Evolutionary conservation across 2,888 invertebrate genomes (phyloP).

Genomic region (Pimpla rufipes): DNA sequence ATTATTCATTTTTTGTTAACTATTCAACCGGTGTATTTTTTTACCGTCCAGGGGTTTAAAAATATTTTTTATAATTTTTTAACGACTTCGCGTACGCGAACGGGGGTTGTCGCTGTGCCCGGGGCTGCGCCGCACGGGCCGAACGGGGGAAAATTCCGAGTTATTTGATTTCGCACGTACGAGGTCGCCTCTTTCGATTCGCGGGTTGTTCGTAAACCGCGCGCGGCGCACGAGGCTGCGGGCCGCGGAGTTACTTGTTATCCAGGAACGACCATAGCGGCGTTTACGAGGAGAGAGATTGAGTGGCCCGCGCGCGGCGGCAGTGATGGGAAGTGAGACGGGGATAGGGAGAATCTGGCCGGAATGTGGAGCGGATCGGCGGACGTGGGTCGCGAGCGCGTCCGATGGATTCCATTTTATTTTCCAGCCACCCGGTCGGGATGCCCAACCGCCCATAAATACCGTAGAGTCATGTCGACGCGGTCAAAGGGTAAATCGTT

Average conservation of each 20-base stretch:
- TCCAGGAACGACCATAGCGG: conserved; percentile 9
- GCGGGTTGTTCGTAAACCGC: neutral
- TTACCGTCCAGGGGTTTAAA: neutral
- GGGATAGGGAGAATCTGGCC: neutral
- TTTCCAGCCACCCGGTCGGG: conserved; percentile 34
- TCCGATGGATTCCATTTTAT: conserved; percentile 64
- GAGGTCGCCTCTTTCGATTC: conserved; percentile 30
- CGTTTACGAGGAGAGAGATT: conserved; percentile 10
- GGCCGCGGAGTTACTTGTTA: neutral
- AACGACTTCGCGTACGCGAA: neutral
- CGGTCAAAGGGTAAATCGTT: conserved; percentile 63
- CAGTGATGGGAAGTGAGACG: conserved; percentile 5
- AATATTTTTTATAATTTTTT: neutral
- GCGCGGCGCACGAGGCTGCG: neutral
- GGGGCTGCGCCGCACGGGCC: too few species aligned
- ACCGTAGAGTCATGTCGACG: conserved; percentile 50
- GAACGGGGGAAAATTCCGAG: conserved; percentile 4
- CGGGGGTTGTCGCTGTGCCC: too few species aligned
- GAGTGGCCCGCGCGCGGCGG: too few species aligned
- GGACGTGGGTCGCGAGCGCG: conserved; percentile 34
- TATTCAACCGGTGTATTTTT: neutral
- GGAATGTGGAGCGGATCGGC: conserved; percentile 4
- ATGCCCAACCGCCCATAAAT: conserved; percentile 37
- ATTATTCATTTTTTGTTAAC: neutral
- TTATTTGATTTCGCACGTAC: conserved; percentile 42